Percentiles rank a stretch among this genome's conserved stretches.
These are phyloP conservation scores for Hypanus sabinus DNA, from an alignment of 2,113 vertebrate species.

Conservation along the genomic window DNA sequence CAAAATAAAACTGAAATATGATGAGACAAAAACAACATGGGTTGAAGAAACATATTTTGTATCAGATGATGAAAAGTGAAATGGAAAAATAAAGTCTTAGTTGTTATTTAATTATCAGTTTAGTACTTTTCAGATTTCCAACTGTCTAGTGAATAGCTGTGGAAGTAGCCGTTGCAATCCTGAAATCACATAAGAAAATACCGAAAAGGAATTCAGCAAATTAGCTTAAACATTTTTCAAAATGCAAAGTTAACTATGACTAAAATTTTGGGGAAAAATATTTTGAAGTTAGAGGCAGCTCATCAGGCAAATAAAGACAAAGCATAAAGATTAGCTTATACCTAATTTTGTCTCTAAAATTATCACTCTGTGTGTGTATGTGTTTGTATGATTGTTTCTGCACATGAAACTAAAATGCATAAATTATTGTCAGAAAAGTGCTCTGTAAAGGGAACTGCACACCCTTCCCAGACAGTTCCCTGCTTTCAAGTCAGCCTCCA, in stretches of 20 bases:
- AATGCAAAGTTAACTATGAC: not conserved
- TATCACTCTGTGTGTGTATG: not conserved
- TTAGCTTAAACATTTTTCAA: not conserved
- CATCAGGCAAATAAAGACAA: not conserved
- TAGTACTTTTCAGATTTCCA: constrained; percentile 6
- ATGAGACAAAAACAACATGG: not conserved
- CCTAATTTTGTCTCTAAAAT: not conserved
- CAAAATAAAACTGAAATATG: not conserved
- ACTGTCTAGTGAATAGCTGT: not conserved
- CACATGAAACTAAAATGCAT: not conserved
- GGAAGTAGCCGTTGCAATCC: not conserved
- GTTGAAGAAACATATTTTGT: not conserved
- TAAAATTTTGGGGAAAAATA: not conserved
- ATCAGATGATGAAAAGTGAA: constrained; percentile 11
- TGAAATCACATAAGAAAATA: not conserved
- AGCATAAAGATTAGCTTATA: constrained; percentile 4
- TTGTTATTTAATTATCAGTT: not conserved
- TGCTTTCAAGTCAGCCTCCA: not conserved
- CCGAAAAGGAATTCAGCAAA: not conserved
- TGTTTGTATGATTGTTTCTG: not conserved
- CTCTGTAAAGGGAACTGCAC: not conserved
- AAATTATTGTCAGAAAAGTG: not conserved
- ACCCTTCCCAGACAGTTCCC: not conserved
- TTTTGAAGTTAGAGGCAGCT: not conserved
- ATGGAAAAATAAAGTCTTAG: not conserved